These are phyloP conservation scores for Molothrus ater DNA, from an alignment of 2,797 vertebrate species.

Conservation along the genomic window DNA sequence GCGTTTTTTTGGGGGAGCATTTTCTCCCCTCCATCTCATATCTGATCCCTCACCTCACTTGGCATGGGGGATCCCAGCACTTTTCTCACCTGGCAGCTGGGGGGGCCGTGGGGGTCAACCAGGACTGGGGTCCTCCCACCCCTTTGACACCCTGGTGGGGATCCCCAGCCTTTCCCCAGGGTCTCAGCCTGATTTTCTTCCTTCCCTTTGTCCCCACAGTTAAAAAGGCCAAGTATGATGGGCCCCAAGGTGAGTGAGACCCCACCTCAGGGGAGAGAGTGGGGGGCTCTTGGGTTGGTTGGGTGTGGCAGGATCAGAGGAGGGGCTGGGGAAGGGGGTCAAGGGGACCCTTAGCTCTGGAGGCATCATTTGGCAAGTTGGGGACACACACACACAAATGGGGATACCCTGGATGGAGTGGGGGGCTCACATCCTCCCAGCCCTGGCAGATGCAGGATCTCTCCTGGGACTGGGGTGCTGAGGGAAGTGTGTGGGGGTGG, in stretches of 20 bases:
- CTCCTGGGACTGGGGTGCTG: background rate
- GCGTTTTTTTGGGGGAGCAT: background rate
- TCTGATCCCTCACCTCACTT: background rate
- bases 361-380: background rate
- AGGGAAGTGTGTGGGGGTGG: background rate
- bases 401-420: rapidly evolving
- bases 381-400: background rate
- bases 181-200: background rate
- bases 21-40: background rate
- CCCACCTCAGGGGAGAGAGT: no score
- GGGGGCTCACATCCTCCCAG: background rate
- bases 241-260: slow-evolving; percentile 89
- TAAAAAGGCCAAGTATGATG: slow-evolving; percentile 97
- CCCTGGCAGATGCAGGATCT: background rate
- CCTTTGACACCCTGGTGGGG: background rate
- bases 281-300: background rate
- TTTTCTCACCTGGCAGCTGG: background rate
- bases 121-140: background rate
- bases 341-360: background rate
- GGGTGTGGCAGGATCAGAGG: background rate
- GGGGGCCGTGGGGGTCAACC: rapidly evolving
- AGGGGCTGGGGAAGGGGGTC: background rate
- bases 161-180: background rate
- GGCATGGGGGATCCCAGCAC: background rate
- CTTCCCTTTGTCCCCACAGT: slow-evolving; percentile 79